Base-by-base conservation (phyloP, 2,113 vertebrate genomes). In the Platysternon megacephalum region DNA sequence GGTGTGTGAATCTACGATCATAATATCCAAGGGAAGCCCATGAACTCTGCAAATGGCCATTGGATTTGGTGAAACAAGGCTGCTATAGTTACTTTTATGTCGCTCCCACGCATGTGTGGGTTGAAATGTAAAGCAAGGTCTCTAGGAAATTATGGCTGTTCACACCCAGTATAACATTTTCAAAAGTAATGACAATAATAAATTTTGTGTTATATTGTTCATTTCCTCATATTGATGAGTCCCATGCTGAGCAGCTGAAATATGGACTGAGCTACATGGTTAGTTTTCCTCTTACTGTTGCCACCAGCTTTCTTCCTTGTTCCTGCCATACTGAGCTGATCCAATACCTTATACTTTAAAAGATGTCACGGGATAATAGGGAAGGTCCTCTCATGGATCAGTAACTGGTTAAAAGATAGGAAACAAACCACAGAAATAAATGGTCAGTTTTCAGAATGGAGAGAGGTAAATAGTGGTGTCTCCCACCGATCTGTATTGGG, bases 131-230 rank as follows among this genome's bases (percentile, higher is more conserved):
- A 22, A 74, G 82, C 49, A 74, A 91, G 90, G 81, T 78, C 90
- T 87, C 1, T 3, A 84, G 72, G 89, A 91, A 93, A 72, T 72
- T 82, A 11, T 32, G 80, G 35, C 87, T 89, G 42, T 74, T 89
- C 94, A 79, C 1, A 42, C 52, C 19, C 0, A 55, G 53, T 55
- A 0, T 35, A 80, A 44, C 19, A 0, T 52, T 91, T 91, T 85
- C 81, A 89, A 82, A 82, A 93, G 80, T 0, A 2, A 52, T 68
- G 93, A 78, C 93, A 65, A n/a, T 39, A 26, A 56, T 80, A 87
- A 65, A 55, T 9, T 79, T 26, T 76, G 72, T 39, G 48, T n/a
- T 87, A 55, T 24, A 42, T 84, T 83, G 61, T 46, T 88, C 48
- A 5, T 79, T 78, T 86, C 78, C 24, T 85, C 42, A 42, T 61